These are phyloP conservation scores for Vanacampus margaritifer DNA, from an alignment of 2,113 vertebrate species.

Conservation along the genomic window DNA sequence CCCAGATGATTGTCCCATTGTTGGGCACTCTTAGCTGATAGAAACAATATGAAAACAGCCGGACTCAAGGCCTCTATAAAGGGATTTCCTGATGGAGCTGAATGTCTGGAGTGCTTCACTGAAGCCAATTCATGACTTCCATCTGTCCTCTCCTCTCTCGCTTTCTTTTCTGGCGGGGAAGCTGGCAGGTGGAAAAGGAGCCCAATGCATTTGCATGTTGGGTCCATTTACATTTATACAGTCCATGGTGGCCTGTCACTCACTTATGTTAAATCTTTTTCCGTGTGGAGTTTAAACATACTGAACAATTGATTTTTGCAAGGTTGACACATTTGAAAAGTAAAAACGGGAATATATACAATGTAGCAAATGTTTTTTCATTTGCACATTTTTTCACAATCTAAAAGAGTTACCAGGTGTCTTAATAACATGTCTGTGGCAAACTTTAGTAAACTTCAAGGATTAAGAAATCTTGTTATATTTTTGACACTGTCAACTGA, in stretches of 20 bases:
- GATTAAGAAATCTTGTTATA: too few species aligned
- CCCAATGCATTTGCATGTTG: slow-evolving; percentile 49
- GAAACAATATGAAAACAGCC: slow-evolving; percentile 51
- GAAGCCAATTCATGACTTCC: slow-evolving; percentile 66
- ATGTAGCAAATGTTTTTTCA: background rate
- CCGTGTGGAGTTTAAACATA: background rate
- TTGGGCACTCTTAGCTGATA: slow-evolving; percentile 21
- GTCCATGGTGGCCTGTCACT: slow-evolving; percentile 13
- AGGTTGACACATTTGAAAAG: background rate
- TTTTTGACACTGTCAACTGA: too few species aligned
- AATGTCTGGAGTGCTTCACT: slow-evolving; percentile 49
- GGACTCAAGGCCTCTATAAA: slow-evolving; percentile 37
- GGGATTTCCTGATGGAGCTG: slow-evolving; percentile 58
- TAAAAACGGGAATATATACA: background rate
- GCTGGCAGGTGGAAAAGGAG: slow-evolving; percentile 54
- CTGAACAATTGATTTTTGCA: background rate
- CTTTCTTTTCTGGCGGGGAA: slow-evolving; percentile 50
- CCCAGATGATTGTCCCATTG: slow-evolving; percentile 12
- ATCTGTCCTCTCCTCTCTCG: slow-evolving; percentile 60
- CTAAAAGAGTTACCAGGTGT: background rate
- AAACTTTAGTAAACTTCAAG: too few species aligned
- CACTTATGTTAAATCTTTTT: slow-evolving; percentile 11
- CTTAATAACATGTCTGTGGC: too few species aligned
- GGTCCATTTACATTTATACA: slow-evolving; percentile 29
- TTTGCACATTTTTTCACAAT: background rate